These are phyloP conservation scores for Alsophila aescularia DNA, from an alignment of 2,888 invertebrate species.

Conservation along the genomic window DNA sequence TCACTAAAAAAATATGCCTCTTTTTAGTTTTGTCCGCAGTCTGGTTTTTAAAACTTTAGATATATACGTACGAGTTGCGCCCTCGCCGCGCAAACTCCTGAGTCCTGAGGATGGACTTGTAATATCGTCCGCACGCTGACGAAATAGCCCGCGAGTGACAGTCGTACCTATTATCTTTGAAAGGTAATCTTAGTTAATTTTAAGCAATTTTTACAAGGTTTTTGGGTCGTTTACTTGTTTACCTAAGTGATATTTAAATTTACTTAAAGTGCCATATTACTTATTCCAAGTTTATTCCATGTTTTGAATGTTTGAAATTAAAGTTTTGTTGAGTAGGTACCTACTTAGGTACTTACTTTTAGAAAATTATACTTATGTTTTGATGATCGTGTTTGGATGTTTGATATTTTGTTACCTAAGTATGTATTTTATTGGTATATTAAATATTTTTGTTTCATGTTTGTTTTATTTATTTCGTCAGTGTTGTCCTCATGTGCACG, in stretches of 20 bases:
- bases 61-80: too few species aligned
- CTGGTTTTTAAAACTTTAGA: too few species aligned
- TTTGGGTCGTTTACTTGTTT: slow-evolving; percentile 45
- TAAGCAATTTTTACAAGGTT: slow-evolving; percentile 47
- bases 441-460: slow-evolving; percentile 22
- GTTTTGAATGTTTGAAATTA: slow-evolving; percentile 15
- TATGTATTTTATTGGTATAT: slow-evolving; percentile 16
- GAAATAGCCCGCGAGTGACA: too few species aligned
- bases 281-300: slow-evolving; percentile 19
- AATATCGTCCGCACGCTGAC: too few species aligned
- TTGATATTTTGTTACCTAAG: slow-evolving; percentile 7
- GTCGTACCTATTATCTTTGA: too few species aligned
- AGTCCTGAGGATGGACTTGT: too few species aligned
- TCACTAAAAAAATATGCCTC: too few species aligned
- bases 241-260: slow-evolving; percentile 18
- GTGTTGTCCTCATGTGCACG: too few species aligned
- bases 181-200: slow-evolving; percentile 24
- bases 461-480: neutral
- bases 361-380: neutral
- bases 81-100: too few species aligned
- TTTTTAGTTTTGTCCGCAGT: too few species aligned
- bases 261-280: slow-evolving; percentile 33
- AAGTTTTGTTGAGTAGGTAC: neutral
- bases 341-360: too few species aligned
- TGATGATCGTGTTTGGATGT: slow-evolving; percentile 1